Evolutionary conservation across 2,888 invertebrate species (phyloP).

Genomic region (Cheilosia vulpina): DNA sequence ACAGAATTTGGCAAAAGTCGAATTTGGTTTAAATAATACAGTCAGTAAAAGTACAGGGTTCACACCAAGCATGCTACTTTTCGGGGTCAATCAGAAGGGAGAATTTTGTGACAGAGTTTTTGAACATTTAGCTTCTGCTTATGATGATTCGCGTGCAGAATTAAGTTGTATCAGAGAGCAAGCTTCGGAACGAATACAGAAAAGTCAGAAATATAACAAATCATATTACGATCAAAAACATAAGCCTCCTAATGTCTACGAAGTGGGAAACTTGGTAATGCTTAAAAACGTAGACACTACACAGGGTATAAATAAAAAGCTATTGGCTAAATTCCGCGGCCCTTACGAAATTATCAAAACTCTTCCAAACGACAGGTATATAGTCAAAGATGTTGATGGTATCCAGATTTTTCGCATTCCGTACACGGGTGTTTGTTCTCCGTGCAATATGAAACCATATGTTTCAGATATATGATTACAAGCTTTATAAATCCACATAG

Average conservation of each 20-base stretch:
- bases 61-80: no score
- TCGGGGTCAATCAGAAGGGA: no score
- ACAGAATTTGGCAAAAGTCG: conserved; percentile 59
- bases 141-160: conserved; percentile 1
- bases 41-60: conserved; percentile 73
- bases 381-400: conserved; percentile 62
- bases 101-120: no score
- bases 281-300: conserved; percentile 69
- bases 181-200: conserved; percentile 66
- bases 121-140: no score
- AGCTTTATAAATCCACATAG: no score
- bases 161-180: conserved; percentile 49
- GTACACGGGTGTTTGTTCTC: conserved; percentile 30
- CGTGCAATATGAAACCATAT: conserved; percentile 42
- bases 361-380: no score
- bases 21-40: conserved; percentile 77
- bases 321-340: conserved; percentile 75
- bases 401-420: conserved; percentile 36
- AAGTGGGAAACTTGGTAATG: conserved; percentile 75
- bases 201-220: conserved; percentile 76
- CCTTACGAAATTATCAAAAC: conserved; percentile 70
- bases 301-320: conserved; percentile 76
- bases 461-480: not conserved
- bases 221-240: conserved; percentile 75
- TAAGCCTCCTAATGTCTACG: conserved; percentile 37